Conservation (phyloP, 2,888 invertebrate genomes). For the Xestoiulus laeticollis region DNA sequence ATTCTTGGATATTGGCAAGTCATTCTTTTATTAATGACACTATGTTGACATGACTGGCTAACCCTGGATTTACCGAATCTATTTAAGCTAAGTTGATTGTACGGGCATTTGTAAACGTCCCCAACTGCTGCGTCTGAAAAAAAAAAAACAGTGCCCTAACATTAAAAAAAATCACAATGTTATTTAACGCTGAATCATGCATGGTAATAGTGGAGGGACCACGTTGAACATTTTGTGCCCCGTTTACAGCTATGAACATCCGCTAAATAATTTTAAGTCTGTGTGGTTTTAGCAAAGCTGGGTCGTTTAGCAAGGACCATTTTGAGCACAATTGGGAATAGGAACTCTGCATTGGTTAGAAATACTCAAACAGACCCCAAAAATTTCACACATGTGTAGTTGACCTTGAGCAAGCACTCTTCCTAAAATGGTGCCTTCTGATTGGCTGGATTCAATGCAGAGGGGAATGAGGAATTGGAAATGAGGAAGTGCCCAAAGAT, state of each 20-base stretch:
- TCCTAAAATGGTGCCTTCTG: no score
- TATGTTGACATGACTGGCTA: constrained; percentile 23
- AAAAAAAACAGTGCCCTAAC: neutral
- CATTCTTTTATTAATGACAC: constrained; percentile 1
- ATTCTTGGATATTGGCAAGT: neutral
- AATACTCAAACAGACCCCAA: no score
- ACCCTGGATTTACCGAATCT: neutral
- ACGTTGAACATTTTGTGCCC: neutral
- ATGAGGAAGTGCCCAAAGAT: no score
- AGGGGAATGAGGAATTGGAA: no score
- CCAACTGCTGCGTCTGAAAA: neutral
- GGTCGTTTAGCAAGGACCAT: no score
- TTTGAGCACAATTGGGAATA: no score
- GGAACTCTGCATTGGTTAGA: no score
- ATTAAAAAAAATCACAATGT: neutral
- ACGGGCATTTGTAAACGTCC: neutral
- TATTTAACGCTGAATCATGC: neutral
- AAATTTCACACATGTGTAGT: no score
- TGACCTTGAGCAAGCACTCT: no score
- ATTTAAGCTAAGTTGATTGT: constrained; percentile 11
- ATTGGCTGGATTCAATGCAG: no score
- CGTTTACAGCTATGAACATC: neutral
- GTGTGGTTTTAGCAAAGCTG: no score
- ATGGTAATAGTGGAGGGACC: neutral
- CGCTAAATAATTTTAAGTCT: neutral